Evolutionary conservation across 2,888 invertebrate genomes (phyloP), one percentile per base, ranked within the genome.

Genomic region (Cataglyphis altisquamis): DNA sequence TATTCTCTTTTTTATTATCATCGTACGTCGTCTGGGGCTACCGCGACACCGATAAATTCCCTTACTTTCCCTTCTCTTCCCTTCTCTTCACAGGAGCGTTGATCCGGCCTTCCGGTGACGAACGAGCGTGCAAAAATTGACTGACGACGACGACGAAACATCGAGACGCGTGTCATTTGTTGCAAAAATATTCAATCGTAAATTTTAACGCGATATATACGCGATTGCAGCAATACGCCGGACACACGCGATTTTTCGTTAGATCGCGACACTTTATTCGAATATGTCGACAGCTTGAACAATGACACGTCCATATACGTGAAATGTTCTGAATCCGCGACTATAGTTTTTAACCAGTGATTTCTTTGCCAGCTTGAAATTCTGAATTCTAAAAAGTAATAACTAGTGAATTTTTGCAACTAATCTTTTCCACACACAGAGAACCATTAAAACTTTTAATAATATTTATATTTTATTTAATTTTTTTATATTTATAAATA

Each of bases 51-150:
- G 77, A 84, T 86, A 77, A 63, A 84, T 84, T 82, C 25, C 25
- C 70, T 68, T 39, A 39, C 68, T 82, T 68, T 39, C 45, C 68
- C 84, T 84, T 78, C 32, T 25, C 73, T 68, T 32, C 39, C 55
- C 84, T 68, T 39, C 45, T 66, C 84, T 72, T 84, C 82, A 74
- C 57, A 62, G 39, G 25, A 25, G 62, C 72, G 62, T 81, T 86
- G 72, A 55, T 39, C 80, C 32, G 21, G 29, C 36, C 25, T 84
- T 82, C 62, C 62, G 48, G 39, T 85, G 85, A 87, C 66, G 67
- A 75, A 87, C 85, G 84, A 10, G n/a, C 84, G 55, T 64, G 60
- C 74, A 64, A 55, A 67, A 72, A 80, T 82, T 86, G 66, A 74
- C 72, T 62, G 77, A 75, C 78, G 60, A 60, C 78, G 64, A 55